A percentile compares a stretch with the other conserved stretches of the same genome.
phyloP scores from a whole-genome alignment of 53 echinoderm and acorn worm species.

The Astropecten irregularis region DNA sequence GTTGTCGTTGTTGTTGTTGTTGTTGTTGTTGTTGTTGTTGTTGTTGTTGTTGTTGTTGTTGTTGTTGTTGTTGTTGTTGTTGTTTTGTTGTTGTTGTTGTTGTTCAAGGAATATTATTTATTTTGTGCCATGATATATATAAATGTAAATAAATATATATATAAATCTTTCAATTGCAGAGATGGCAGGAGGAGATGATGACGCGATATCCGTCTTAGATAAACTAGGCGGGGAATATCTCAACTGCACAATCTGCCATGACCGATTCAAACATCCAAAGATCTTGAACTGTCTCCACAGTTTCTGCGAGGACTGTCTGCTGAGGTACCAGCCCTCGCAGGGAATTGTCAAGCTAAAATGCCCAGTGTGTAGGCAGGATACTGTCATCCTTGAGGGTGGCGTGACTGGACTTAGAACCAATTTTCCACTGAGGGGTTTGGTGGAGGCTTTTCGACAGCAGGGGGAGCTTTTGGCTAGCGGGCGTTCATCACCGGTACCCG shows the following conservation, averaged over 20 bases:
- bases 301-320: conserved; percentile 68
- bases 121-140: too few species aligned
- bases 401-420: conserved; percentile 67
- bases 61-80: too few species aligned
- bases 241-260: conserved; percentile 66
- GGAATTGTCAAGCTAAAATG: conserved; percentile 50
- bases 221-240: conserved; percentile 53
- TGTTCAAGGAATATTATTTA: too few species aligned
- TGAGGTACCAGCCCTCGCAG: conserved; percentile 49
- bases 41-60: too few species aligned
- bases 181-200: conserved; percentile 15
- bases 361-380: conserved; percentile 69
- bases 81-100: too few species aligned
- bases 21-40: too few species aligned
- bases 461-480: conserved; percentile 14
- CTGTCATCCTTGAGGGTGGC: conserved; percentile 61
- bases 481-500: neutral
- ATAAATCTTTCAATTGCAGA: neutral
- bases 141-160: too few species aligned
- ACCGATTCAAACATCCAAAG: conserved; percentile 63
- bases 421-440: conserved; percentile 49
- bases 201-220: neutral
- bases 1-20: too few species aligned
- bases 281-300: conserved; percentile 76
- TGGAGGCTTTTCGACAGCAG: conserved; percentile 51